Conservation (phyloP, 2,888 invertebrate genomes). For the Branchipolynoe longqiensis region DNA sequence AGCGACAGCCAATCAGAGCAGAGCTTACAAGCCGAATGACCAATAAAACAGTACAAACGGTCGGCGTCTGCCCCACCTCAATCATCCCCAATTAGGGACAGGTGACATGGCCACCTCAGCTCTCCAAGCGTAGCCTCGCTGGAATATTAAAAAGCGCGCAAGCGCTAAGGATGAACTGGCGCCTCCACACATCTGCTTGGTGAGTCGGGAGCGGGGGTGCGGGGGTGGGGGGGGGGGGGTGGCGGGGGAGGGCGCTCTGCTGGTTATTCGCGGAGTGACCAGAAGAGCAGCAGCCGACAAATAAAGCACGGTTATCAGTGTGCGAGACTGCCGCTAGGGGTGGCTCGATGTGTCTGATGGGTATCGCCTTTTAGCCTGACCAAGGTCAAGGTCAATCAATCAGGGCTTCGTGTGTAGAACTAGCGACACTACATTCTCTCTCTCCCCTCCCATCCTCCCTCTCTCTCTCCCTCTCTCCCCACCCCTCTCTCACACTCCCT, state of each 20-base stretch:
- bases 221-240: not conserved
- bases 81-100: conserved; percentile 29
- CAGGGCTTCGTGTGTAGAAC: too few relatives aligned
- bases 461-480: too few relatives aligned
- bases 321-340: not conserved
- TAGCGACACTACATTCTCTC: too few relatives aligned
- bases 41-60: conserved; percentile 49
- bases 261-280: conserved; percentile 9
- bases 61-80: conserved; percentile 10
- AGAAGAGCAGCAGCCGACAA: not conserved
- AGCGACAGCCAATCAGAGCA: conserved; percentile 13
- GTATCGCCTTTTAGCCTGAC: too few relatives aligned
- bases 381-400: too few relatives aligned
- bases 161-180: too few relatives aligned
- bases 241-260: not conserved
- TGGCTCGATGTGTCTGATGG: not conserved
- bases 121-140: not conserved
- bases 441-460: too few relatives aligned
- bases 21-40: conserved; percentile 17
- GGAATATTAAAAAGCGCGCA: too few relatives aligned
- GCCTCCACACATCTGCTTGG: too few relatives aligned
- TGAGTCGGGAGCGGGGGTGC: not conserved
- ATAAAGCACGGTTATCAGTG: conserved; percentile 27
- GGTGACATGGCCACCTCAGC: too few relatives aligned
- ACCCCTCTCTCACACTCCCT: too few relatives aligned